These are phyloP conservation scores for Periophthalmus modestus DNA, from an alignment of 2,113 vertebrate genomes.

Conservation along the genomic window DNA sequence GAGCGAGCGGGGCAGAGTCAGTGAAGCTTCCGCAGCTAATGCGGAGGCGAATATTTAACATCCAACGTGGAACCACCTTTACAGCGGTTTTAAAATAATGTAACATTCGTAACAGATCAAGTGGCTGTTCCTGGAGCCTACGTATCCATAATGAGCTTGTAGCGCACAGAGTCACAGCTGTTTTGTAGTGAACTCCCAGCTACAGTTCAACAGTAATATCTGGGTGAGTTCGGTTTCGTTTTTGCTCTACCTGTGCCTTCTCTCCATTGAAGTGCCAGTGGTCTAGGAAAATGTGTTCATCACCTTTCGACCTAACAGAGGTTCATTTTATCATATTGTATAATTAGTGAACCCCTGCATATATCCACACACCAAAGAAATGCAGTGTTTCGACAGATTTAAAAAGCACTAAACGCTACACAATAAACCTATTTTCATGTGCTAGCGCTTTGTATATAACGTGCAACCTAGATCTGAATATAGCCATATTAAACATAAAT, in stretches of 20 bases:
- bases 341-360: neutral
- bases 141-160: neutral
- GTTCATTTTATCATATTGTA: conserved; percentile 10
- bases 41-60: no score
- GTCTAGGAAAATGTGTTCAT: conserved; percentile 6
- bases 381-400: conserved; percentile 1
- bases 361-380: neutral
- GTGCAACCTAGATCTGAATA: conserved; percentile 7
- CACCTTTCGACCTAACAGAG: conserved; percentile 3
- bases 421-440: neutral
- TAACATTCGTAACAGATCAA: neutral
- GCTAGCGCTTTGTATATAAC: conserved; percentile 5
- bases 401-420: neutral
- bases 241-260: conserved; percentile 1
- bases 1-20: no score
- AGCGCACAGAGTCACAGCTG: neutral
- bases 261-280: neutral
- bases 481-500: neutral
- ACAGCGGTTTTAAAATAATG: neutral
- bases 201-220: neutral
- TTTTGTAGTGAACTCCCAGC: neutral
- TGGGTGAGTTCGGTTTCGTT: conserved; percentile 37
- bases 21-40: no score
- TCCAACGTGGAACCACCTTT: no score
- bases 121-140: neutral